phyloP scores from a whole-genome alignment of 2,888 invertebrate genomes.

The Pachycephus smyrnensis region DNA sequence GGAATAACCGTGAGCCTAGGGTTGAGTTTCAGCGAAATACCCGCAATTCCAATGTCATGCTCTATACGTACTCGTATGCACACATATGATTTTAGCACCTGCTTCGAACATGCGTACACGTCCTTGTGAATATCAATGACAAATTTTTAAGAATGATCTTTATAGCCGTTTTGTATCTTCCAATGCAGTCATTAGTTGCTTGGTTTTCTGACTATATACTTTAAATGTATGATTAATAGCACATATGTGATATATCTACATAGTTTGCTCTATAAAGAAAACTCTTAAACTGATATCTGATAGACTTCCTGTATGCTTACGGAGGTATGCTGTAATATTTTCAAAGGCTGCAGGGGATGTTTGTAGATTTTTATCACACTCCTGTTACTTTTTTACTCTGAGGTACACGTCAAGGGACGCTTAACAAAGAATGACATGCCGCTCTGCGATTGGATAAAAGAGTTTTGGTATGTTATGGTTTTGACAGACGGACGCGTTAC shows the following conservation, averaged over 20 bases:
- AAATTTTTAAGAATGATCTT: background rate
- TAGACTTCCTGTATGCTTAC: background rate
- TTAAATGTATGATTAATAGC: background rate
- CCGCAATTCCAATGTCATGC: too few species aligned
- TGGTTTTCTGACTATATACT: background rate
- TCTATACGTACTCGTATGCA: background rate
- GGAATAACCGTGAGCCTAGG: constrained; percentile 14
- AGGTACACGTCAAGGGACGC: background rate
- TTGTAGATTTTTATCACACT: too few species aligned
- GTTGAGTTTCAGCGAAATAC: too few species aligned
- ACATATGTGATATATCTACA: background rate
- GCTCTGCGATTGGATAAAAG: background rate
- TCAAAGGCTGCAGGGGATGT: background rate
- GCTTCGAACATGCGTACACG: too few species aligned
- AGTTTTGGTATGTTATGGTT: background rate
- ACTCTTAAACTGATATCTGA: background rate
- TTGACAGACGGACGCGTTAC: background rate
- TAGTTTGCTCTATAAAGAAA: background rate
- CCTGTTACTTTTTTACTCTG: too few species aligned
- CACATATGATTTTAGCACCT: background rate
- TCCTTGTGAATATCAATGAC: background rate
- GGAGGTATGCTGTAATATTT: background rate
- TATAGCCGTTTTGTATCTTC: background rate
- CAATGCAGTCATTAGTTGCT: background rate
- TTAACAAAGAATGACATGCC: background rate